These are phyloP conservation scores for Phrynocephalus forsythii DNA, from an alignment of 2,797 vertebrate genomes.

Conservation along the genomic window DNA sequence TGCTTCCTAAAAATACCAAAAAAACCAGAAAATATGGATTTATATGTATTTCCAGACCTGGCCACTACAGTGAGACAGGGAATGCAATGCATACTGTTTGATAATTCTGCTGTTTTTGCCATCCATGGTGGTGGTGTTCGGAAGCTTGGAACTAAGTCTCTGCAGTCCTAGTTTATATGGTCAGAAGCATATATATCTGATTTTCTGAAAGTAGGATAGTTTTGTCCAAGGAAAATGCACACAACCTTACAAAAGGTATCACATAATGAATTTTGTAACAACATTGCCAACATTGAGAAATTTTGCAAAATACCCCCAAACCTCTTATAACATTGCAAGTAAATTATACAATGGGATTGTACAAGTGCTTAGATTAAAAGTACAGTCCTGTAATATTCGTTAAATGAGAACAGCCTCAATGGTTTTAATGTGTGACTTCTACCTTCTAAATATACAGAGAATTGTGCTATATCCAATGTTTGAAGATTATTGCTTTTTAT, in stretches of 20 bases:
- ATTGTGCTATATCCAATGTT: background rate
- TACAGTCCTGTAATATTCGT: background rate
- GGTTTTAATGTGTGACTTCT: background rate
- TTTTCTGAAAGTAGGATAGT: background rate
- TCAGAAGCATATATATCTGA: background rate
- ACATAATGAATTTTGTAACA: background rate
- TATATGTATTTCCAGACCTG: too few species aligned
- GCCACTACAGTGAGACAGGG: too few species aligned
- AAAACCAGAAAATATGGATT: too few species aligned
- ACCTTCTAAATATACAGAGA: slow-evolving; percentile 34
- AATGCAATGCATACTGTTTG: too few species aligned
- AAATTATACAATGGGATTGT: background rate
- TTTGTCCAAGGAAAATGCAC: background rate
- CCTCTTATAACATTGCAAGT: background rate
- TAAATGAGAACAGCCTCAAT: background rate
- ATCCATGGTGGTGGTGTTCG: too few species aligned
- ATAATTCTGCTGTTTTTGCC: too few species aligned
- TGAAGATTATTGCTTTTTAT: slow-evolving; percentile 50
- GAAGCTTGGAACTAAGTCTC: too few species aligned
- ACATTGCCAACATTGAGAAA: background rate
- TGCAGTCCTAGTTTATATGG: too few species aligned
- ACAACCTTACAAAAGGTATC: background rate
- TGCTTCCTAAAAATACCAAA: too few species aligned
- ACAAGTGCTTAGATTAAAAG: slow-evolving; percentile 56
- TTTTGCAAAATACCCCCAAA: background rate